A percentile compares a stretch with the other conserved stretches of the same genome.
Evolutionary conservation across 2,888 invertebrate genomes (phyloP).

Genomic region (Halictus ligatus): DNA sequence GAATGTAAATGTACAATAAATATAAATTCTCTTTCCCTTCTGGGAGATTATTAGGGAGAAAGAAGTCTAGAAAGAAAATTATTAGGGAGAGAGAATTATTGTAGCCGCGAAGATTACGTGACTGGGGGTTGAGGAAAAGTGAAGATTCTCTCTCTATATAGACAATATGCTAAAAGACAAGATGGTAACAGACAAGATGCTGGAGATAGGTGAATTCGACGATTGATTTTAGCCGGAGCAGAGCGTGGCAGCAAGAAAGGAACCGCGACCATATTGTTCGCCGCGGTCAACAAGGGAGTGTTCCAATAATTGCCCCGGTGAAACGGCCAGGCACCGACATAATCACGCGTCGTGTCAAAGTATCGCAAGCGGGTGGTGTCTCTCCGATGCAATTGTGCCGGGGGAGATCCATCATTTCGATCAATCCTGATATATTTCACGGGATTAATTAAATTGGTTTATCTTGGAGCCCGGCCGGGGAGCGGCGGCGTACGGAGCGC

Average conservation of each 20-base stretch:
- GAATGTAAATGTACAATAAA: too few relatives aligned
- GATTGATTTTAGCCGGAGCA: neutral
- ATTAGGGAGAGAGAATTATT: too few relatives aligned
- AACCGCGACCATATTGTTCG: neutral
- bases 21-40: too few relatives aligned
- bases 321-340: conserved; percentile 12
- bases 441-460: conserved; percentile 73
- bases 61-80: too few relatives aligned
- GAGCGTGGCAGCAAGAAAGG: neutral
- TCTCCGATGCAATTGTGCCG: conserved; percentile 39
- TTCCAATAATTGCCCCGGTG: conserved; percentile 14
- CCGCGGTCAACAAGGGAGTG: neutral
- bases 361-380: conserved; percentile 35
- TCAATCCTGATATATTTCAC: conserved; percentile 55
- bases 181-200: neutral
- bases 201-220: neutral
- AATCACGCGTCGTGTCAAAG: conserved; percentile 36
- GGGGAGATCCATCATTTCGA: conserved; percentile 53
- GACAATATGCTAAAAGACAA: neutral
- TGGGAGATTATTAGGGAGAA: too few relatives aligned
- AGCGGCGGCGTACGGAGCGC: conserved; percentile 22
- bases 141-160: neutral
- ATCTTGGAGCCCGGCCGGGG: conserved; percentile 54
- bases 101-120: too few relatives aligned
- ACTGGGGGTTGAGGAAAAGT: neutral